Base-by-base conservation (phyloP, 2,113 vertebrate genomes). In the Labeo rohita region DNA sequence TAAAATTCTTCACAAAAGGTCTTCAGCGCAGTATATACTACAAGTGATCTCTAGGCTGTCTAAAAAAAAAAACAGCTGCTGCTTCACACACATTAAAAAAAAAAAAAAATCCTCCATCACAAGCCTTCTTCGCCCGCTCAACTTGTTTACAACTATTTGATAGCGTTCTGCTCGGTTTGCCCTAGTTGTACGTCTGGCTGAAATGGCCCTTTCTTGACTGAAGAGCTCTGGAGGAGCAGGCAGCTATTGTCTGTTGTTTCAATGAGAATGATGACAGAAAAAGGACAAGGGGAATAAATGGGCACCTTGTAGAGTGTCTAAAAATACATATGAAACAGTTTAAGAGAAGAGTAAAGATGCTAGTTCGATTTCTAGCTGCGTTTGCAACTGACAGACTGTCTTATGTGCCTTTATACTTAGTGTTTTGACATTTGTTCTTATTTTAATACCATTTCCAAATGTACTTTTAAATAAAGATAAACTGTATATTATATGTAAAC, bases 301-400 rank as follows among this genome's bases (percentile, higher is more conserved):
- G 21, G 45, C 43, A 80, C 13, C 45, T 90, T 84, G 77, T 85
- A 90, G 79, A 85, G 85, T 76, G 89, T 84, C 54, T 56, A 54
- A 79, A 83, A 88, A 88, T 86, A 86, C 52, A 49, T 75, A 49
- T 23, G 72, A 75, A 50, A 43, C 43, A 6, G 21, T 73, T 73
- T 6, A 73, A 47, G 66, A 73, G 70, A 21, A 73, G 9, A 12
- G 70, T 4, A 12, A 73, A 45, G 39, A 73, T 6, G 34, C 34
- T 68, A 68, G 66, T 34, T 16, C 28, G 1, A 34, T 66, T 2
- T 16, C 6, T 68, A 12, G 36, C 13, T 36, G 28, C 28, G 36
- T 70, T 7, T 39, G 34, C 13, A 16, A 68, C 3, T 63, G 61
- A 63, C 9, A 63, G 61, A 3, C 59, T 16, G 34, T 34, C 63